Conservation (phyloP, 2,888 invertebrate genomes). For the Melitaea athalia region DNA sequence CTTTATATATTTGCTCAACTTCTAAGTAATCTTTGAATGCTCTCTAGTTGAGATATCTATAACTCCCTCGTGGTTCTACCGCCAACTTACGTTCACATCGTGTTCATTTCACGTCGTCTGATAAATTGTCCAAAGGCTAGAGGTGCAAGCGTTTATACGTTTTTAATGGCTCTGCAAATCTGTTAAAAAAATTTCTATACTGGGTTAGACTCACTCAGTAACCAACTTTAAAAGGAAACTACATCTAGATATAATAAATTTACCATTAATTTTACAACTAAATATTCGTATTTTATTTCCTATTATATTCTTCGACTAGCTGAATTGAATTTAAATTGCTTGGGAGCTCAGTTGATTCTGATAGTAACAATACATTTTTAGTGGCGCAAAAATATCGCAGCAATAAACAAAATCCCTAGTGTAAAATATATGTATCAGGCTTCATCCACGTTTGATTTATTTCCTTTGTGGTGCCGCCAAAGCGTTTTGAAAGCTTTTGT, state of each 20-base stretch:
- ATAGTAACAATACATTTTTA: conserved; percentile 33
- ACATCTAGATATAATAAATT: conserved; percentile 14
- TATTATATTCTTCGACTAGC: conserved; percentile 21
- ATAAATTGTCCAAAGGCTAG: conserved; percentile 60
- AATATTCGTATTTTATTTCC: conserved; percentile 24
- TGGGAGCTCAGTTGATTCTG: conserved; percentile 24
- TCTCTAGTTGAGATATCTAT: conserved; percentile 52
- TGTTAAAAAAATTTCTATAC: conserved; percentile 15
- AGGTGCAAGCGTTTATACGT: conserved; percentile 25
- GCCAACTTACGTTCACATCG: conserved; percentile 69
- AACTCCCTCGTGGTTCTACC: conserved; percentile 50
- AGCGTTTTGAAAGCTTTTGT: conserved; percentile 32
- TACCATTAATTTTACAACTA: conserved; percentile 11
- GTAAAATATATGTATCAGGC: conserved; percentile 36
- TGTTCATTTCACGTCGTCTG: conserved; percentile 73
- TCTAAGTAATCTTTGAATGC: conserved; percentile 39
- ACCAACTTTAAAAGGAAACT: conserved; percentile 14
- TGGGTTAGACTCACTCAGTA: conserved; percentile 17
- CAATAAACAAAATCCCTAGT: conserved; percentile 34
- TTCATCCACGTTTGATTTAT: conserved; percentile 35
- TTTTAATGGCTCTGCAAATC: conserved; percentile 25
- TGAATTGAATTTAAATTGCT: conserved; percentile 36
- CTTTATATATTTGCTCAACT: conserved; percentile 20
- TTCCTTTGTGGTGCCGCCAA: conserved; percentile 31
- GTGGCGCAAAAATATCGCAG: conserved; percentile 32